Evolutionary conservation across 2,113 vertebrate species (phyloP).

Genomic region (Lagopus leucura): DNA sequence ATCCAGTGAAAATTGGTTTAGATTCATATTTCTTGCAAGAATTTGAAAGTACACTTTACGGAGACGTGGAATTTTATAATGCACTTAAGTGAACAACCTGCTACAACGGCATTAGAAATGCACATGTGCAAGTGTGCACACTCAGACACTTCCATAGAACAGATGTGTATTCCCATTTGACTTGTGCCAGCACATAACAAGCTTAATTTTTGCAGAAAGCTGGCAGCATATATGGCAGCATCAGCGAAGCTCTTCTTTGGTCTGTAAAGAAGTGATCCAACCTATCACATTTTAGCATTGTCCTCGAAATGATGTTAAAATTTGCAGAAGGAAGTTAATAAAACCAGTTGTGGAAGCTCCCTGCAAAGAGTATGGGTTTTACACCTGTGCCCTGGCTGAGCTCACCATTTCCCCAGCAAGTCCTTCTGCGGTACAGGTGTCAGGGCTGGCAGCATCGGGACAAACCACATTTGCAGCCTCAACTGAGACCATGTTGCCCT

Average conservation of each 20-base stretch:
- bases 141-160: background rate
- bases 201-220: background rate
- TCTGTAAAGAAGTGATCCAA: background rate
- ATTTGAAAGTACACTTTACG: background rate
- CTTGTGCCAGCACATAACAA: background rate
- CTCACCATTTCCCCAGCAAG: background rate
- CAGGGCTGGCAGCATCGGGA: fast-evolving
- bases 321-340: background rate
- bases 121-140: fast-evolving
- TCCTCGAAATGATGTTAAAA: background rate
- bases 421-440: background rate
- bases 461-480: background rate
- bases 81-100: background rate
- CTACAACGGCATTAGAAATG: background rate
- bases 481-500: fast-evolving
- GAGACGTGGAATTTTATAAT: background rate
- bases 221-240: background rate
- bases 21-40: background rate
- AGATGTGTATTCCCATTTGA: background rate
- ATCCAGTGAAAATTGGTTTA: background rate
- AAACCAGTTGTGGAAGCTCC: background rate
- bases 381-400: background rate
- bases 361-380: fast-evolving
- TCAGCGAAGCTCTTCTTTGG: background rate
- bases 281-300: background rate